phyloP scores from a whole-genome alignment of 2,797 vertebrate genomes.

The Cyprinodon diabolis region DNA sequence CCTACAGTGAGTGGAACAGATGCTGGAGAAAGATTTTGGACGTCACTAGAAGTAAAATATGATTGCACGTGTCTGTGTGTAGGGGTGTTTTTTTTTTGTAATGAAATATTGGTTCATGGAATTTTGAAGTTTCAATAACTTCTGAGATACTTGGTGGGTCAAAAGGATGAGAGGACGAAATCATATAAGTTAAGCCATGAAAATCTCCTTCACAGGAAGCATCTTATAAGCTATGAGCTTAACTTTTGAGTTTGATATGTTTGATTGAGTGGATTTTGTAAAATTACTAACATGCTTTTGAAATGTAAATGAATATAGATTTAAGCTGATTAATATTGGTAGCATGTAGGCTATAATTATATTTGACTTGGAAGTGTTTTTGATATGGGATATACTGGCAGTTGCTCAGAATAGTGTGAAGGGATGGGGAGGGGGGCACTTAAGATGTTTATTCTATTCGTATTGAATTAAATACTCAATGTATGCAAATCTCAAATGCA shows the following conservation, averaged over 20 bases:
- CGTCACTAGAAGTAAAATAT: conserved; percentile 82
- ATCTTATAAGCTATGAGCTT: conserved; percentile 31
- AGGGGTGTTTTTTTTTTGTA: conserved; percentile 40
- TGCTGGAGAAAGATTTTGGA: conserved; percentile 83
- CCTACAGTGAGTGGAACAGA: conserved; percentile 85
- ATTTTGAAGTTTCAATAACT: conserved; percentile 75
- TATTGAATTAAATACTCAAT: background rate
- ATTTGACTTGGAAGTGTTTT: background rate
- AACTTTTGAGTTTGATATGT: conserved; percentile 21
- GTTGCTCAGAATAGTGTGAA: background rate
- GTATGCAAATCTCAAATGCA: too few relatives aligned
- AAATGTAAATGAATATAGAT: background rate
- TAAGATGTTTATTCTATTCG: background rate
- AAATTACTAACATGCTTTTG: background rate
- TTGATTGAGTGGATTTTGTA: background rate
- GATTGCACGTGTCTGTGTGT: conserved; percentile 51
- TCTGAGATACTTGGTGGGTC: conserved; percentile 69
- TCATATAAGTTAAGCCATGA: conserved; percentile 38
- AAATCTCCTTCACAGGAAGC: conserved; percentile 45
- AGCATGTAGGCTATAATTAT: background rate
- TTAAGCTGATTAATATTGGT: background rate
- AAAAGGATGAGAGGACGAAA: conserved; percentile 51
- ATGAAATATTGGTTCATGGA: conserved; percentile 64
- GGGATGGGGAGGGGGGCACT: too few relatives aligned
- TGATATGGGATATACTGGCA: background rate